Evolutionary conservation across 1,140 invertebrate species (phyloP), one percentile per base, ranked within the genome.

Genomic region (Euwallacea similis): DNA sequence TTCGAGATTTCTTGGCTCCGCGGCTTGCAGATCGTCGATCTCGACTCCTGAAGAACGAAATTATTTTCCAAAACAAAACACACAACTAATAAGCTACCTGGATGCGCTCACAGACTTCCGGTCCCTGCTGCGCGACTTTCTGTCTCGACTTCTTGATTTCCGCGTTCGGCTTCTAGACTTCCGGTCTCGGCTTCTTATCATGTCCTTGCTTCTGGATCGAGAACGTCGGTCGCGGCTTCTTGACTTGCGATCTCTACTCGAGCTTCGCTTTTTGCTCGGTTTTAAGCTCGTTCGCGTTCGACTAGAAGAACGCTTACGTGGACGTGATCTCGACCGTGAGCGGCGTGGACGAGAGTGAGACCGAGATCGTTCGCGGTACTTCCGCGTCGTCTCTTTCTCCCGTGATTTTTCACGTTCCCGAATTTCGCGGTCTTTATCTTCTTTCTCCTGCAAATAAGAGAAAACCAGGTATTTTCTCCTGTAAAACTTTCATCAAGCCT

Each of bases 401-500:
- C 21, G 21, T 33, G 77, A 75, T 59, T 79, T 80, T 8, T 80
- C 77, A 33, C 72, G 65, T 67, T 81, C 79, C 59, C 73, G 64
- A 73, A 65, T 75, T 74, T 75, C 68, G 58, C 75, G 79, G 61
- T 91, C 85, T 72, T 87, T 86, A 71, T 91, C 88, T 81, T 91
- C 88, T 74, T 91, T 89, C 78, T 91, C 90, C 89, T 91, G 74
- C 6, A 66, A 68, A 11, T 44, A 61, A 61, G 6, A 56, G 16
- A 56, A 21, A 47, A 47, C 10, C 9, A 55, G 2, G 65, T 66
- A 55, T n/a, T 55, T 55, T 66, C 46, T 56, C 11, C 47, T 64
- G 46, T 50, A 33, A 47, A 64, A 50, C 46, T 53, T 33, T 33
- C 21, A 33, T 33, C 21, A 33, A 33, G 21, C 21, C 41, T 7